Conservation (phyloP, 2,888 invertebrate species). For the Oithona nana region DNA sequence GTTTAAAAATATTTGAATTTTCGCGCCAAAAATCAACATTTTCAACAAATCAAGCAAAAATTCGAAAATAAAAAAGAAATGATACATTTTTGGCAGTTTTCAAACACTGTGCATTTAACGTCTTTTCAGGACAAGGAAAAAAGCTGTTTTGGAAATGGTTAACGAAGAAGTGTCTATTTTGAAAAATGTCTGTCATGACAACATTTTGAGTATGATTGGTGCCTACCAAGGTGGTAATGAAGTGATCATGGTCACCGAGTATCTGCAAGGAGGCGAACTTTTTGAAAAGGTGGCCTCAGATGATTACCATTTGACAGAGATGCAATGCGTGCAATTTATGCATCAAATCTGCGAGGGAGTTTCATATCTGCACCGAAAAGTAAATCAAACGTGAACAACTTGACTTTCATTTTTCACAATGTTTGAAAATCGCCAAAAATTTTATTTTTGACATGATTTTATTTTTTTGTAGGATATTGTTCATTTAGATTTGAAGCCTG, state of each 20-base stretch:
- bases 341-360: constrained; percentile 3
- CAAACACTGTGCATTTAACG: not conserved
- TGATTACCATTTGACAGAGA: not conserved
- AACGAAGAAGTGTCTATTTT: not conserved
- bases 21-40: too few species aligned
- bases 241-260: constrained; percentile 10
- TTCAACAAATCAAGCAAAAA: too few species aligned
- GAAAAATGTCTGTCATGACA: not conserved
- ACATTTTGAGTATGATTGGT: not conserved
- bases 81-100: too few species aligned
- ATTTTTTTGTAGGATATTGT: not conserved
- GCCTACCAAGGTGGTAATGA: not conserved
- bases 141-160: not conserved
- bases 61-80: too few species aligned
- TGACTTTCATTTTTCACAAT: not conserved
- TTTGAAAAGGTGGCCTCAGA: not conserved
- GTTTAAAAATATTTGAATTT: too few species aligned
- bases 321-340: not conserved
- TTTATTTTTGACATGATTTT: too few species aligned
- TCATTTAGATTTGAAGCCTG: not conserved
- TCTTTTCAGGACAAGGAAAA: not conserved
- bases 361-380: not conserved
- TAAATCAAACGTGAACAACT: not conserved
- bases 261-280: not conserved
- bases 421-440: too few species aligned